phyloP scores from a whole-genome alignment of 2,113 vertebrate species.

The Thymallus thymallus region DNA sequence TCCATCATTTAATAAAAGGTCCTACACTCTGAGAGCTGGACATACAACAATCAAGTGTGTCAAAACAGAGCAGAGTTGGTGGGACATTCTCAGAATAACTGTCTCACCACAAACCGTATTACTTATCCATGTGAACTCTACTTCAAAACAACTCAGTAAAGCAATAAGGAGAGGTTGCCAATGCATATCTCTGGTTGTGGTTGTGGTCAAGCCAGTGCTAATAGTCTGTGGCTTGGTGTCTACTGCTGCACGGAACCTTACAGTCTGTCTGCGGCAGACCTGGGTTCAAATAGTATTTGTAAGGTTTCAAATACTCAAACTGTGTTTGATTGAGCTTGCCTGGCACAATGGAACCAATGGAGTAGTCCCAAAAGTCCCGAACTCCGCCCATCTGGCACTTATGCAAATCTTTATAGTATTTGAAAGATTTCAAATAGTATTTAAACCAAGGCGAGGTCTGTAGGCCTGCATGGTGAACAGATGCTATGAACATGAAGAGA shows the following conservation, averaged over 20 bases:
- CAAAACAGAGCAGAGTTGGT: conserved; percentile 5
- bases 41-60: conserved; percentile 9
- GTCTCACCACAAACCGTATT: conserved; percentile 30
- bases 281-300: no score
- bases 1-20: not conserved
- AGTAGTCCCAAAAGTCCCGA: no score
- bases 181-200: conserved; percentile 22
- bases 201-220: conserved; percentile 22
- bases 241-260: conserved; percentile 34
- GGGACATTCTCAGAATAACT: conserved; percentile 37
- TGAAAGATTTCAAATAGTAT: no score
- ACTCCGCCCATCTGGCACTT: no score
- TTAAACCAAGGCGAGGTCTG: no score
- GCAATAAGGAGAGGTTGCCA: conserved; percentile 25
- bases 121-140: conserved; percentile 28
- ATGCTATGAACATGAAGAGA: no score
- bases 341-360: no score
- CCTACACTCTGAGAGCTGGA: not conserved
- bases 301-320: no score
- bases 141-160: conserved; percentile 27
- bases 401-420: no score
- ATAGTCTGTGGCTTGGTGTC: conserved; percentile 23
- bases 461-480: no score
- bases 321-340: no score
- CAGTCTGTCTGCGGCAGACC: conserved; percentile 5